phyloP scores from a whole-genome alignment of 2,797 vertebrate genomes.

The Limosa lapponica region DNA sequence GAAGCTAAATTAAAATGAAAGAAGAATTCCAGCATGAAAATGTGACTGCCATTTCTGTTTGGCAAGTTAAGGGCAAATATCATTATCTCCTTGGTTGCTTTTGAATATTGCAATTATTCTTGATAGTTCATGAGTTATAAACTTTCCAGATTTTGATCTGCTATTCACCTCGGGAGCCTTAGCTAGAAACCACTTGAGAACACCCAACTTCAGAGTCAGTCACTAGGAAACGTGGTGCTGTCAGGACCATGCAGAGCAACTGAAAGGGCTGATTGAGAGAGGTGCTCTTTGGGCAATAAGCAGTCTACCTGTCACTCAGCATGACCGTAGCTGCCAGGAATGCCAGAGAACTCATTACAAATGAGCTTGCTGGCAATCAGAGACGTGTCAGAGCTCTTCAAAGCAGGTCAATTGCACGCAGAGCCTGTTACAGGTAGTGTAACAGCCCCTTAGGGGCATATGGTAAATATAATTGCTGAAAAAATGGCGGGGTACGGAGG shows the following conservation, averaged over 20 bases:
- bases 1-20: background rate
- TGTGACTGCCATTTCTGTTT: background rate
- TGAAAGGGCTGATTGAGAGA: background rate
- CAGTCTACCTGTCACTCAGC: background rate
- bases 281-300: background rate
- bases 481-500: background rate
- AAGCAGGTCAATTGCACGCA: background rate
- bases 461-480: background rate
- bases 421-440: background rate
- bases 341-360: background rate
- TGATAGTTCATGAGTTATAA: background rate
- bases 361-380: background rate
- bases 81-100: background rate
- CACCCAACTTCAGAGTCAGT: background rate
- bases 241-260: background rate
- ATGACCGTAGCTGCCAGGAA: background rate
- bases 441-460: background rate
- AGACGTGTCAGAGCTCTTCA: background rate
- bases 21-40: background rate
- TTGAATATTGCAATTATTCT: background rate
- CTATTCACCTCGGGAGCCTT: background rate
- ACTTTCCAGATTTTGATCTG: background rate
- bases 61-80: background rate
- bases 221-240: background rate
- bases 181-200: background rate